Conservation (phyloP, 2,113 vertebrate genomes). For the Anhinga rufa region DNA sequence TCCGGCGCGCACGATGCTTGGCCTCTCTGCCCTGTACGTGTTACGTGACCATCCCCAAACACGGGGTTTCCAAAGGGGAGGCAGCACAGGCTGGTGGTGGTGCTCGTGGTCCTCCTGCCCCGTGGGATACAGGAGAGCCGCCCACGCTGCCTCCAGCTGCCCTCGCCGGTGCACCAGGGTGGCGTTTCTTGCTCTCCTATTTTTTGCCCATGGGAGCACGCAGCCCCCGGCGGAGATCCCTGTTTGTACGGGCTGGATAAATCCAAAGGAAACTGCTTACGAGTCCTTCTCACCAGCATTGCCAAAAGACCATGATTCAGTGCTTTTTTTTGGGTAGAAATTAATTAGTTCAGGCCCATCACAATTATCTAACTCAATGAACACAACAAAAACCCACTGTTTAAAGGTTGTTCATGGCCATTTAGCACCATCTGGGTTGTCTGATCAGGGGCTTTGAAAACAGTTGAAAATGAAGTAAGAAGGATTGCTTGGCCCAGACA, state of each 20-base stretch:
- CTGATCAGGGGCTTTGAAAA: conserved; percentile 53
- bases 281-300: conserved; percentile 29
- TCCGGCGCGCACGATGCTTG: background rate
- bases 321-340: background rate
- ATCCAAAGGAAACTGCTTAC: background rate
- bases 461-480: conserved; percentile 50
- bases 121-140: accelerated
- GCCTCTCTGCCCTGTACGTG: too few relatives aligned
- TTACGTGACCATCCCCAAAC: accelerated
- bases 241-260: background rate
- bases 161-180: accelerated
- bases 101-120: background rate
- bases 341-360: conserved; percentile 60
- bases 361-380: conserved; percentile 33
- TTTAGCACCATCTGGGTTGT: conserved; percentile 54
- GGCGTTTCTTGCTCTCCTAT: background rate
- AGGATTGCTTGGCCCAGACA: background rate
- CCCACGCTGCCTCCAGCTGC: background rate
- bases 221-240: background rate
- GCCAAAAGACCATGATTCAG: conserved; percentile 47
- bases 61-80: background rate
- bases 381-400: conserved; percentile 45
- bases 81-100: accelerated
- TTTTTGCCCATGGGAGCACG: background rate
- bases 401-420: conserved; percentile 24